Conservation (phyloP, 2,888 invertebrate genomes). For the Campoletis raptor region DNA sequence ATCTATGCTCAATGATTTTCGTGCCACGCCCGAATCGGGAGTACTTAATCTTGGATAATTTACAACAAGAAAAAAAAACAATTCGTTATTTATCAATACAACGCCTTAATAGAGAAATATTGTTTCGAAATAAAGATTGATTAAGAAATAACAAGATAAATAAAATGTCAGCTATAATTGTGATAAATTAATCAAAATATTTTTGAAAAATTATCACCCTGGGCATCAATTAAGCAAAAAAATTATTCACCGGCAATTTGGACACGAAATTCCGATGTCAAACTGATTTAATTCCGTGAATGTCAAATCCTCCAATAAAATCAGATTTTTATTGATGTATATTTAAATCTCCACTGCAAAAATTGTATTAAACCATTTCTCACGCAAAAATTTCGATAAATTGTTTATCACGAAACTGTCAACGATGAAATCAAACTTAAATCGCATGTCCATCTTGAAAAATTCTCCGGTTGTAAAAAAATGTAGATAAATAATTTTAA, state of each 20-base stretch:
- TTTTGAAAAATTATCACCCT: no score
- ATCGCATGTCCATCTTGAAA: no score
- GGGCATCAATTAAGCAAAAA: not conserved
- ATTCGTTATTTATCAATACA: not conserved
- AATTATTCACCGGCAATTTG: not conserved
- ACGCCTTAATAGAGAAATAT: not conserved
- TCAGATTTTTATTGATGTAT: no score
- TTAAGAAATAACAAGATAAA: not conserved
- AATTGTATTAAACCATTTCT: no score
- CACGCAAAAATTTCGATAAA: no score
- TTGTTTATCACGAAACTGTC: no score
- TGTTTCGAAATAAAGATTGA: not conserved
- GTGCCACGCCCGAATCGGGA: constrained; percentile 53
- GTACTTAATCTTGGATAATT: constrained; percentile 40
- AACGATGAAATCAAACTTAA: no score
- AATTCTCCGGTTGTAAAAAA: no score
- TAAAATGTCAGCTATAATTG: no score
- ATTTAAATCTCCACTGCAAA: no score
- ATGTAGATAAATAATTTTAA: no score
- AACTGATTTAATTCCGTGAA: not conserved
- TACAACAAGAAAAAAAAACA: not conserved
- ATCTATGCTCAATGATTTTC: constrained; percentile 70
- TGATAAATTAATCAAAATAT: no score
- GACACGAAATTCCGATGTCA: not conserved
- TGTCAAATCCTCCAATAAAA: not conserved